Evolutionary conservation across 2,113 vertebrate genomes (phyloP), one percentile per base, ranked within the genome.

Genomic region (Conger conger): DNA sequence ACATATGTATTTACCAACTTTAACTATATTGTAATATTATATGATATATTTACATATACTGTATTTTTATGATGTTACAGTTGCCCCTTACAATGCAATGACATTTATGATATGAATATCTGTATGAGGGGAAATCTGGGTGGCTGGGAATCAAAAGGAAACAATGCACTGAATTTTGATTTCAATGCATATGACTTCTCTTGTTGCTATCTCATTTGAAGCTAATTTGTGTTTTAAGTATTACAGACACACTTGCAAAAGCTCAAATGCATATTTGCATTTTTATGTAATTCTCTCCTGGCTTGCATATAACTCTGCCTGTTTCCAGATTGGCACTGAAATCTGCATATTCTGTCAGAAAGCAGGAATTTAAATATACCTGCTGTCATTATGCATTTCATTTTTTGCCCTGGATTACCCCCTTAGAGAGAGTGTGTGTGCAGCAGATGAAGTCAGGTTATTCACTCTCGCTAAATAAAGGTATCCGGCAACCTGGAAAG

Each of bases 311-410:
- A 33, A 27, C 6, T 73, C 27, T 33, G 11, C 68, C 27, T 0
- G n/a, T 73, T 33, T 30, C 17, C 57, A 76, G 60, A 85, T 81
- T 73, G 42, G 57, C 38, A 53, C 84, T 18, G 2, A 73, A 60
- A 81, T 85, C 38, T 81, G 80, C 30, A 82, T 77, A 15, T 57
- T 6, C 80, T 53, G 30, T 57, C 60, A 76, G 33, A 50, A 45
- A 50, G 23, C 17, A 16, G 40, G 30, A 76, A 81, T 18, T 18
- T 68, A 85, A 73, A 84, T 23, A 35, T 73, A 37, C 20, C 79
- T 85, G 84, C 79, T 37, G 38, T 76, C 79, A 36, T 83, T 76
- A 84, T 38, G 81, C 76, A 85, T 86, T 57, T 82, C 50, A 37
- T 23, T 82, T 82, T 82, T 81, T 33, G 50, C 80, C 85, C 68